A percentile compares a stretch with the other conserved stretches of the same genome.
phyloP scores from a whole-genome alignment of 2,113 vertebrate species.

The Tympanuchus pallidicinctus region DNA sequence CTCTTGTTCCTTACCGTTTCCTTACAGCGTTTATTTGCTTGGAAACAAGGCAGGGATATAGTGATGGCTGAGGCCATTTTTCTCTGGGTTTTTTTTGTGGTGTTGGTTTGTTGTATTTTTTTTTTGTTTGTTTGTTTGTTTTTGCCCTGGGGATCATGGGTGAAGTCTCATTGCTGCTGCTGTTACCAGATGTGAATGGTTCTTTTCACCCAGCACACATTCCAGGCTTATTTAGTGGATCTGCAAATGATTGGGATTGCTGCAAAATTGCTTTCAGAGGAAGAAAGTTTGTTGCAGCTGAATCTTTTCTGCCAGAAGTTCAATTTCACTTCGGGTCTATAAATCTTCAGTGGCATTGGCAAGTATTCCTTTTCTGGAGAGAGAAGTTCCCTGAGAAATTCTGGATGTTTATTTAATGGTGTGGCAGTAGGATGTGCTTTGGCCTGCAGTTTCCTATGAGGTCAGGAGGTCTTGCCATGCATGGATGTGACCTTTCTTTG shows the following conservation, averaged over 20 bases:
- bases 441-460: neutral
- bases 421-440: neutral
- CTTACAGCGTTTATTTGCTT: neutral
- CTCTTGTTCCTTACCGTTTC: neutral
- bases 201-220: neutral
- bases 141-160: neutral
- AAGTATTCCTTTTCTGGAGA: neutral
- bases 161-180: neutral
- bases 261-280: neutral
- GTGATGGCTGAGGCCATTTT: neutral
- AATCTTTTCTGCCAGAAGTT: neutral
- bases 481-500: neutral
- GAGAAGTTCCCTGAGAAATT: neutral
- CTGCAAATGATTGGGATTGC: neutral
- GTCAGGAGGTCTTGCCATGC: neutral
- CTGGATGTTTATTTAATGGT: neutral
- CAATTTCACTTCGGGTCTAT: neutral
- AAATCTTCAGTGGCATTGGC: neutral
- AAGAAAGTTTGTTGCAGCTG: neutral
- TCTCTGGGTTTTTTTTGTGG: neutral
- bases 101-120: neutral
- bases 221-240: neutral
- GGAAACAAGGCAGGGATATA: neutral
- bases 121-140: neutral
- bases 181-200: neutral